Base-by-base conservation (phyloP, 1,140 invertebrate species). In the Drosophila athabasca region DNA sequence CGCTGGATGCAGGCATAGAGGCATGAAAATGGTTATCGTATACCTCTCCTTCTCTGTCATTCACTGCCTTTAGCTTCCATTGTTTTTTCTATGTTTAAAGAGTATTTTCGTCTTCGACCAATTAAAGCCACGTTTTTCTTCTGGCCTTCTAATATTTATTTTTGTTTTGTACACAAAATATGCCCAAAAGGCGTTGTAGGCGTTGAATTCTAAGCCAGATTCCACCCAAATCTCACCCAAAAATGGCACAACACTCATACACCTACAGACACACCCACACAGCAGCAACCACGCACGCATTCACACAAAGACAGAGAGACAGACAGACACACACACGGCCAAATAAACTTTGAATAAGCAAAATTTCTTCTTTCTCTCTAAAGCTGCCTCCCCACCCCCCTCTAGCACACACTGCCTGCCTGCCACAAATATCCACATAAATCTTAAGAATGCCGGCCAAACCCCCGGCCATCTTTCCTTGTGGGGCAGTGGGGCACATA, bases 281-380 rank as follows among this genome's bases (percentile, higher is more conserved):
- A 52, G 31, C 55, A 24, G 17, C 9, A 57, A 26, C 8, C 55
- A 51, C 49, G 48, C 66, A 65, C 24, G 35, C 53, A 50, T 50
- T 35, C 31, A 35, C 9, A 9, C 31, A 35, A 2, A 35, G 24
- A 35, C 41, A 48, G 62, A 15, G 22, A 51, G 48, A 29, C 41
- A 15, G 24, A 17, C 61, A 39, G 17, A 43, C 57, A 45, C 49
- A 48, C 52, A 80, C 70, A 85, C 67, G 82, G 74, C 62, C 68
- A 85, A 83, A 88, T 87, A 83, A 87, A 88, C 83, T 87, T 87
- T 88, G 83, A 88, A 87, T 87, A 87, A 88, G 83, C 83, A 87
- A 26, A 26, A 5, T 87, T 87, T 88, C 71, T 53, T 45, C 51
- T 26, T 66, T 50, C 35, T 31, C 50, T 29, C 44, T 15, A 68